Conservation (phyloP, 1,140 invertebrate genomes). For the Drosophila repletoides region DNA sequence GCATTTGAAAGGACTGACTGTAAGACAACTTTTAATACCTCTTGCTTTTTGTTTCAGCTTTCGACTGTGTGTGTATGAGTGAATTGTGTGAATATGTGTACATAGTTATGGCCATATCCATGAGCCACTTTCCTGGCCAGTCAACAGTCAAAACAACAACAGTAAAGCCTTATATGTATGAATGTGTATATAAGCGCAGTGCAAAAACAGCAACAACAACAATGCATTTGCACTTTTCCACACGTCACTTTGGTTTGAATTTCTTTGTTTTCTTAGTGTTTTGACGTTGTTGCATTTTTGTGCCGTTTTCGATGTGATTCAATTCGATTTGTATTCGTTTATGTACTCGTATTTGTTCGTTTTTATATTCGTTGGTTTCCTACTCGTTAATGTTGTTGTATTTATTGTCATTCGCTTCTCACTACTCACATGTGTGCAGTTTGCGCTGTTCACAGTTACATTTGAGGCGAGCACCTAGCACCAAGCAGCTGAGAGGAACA, state of each 20-base stretch:
- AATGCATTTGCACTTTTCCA: constrained; percentile 67
- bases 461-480: constrained; percentile 65
- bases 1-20: not conserved
- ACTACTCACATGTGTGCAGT: constrained; percentile 50
- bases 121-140: constrained; percentile 13
- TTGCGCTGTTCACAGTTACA: constrained; percentile 72
- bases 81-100: constrained; percentile 2
- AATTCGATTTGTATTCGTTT: constrained; percentile 53
- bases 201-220: constrained; percentile 25
- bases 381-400: constrained; percentile 20
- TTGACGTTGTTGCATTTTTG: constrained; percentile 15
- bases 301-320: constrained; percentile 23
- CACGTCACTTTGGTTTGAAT: constrained; percentile 48
- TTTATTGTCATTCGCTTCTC: constrained; percentile 49
- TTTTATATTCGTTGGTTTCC: constrained; percentile 1
- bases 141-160: constrained; percentile 11
- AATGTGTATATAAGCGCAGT: constrained; percentile 5
- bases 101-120: not conserved
- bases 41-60: constrained; percentile 4
- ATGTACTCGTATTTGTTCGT: constrained; percentile 12
- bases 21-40: not conserved
- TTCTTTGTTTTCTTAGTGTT: constrained; percentile 59
- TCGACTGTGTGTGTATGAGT: too few species aligned
- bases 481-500: not conserved
- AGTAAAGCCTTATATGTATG: constrained; percentile 33